phyloP scores from a whole-genome alignment of 2,888 invertebrate species.

The Patella pellucida region DNA sequence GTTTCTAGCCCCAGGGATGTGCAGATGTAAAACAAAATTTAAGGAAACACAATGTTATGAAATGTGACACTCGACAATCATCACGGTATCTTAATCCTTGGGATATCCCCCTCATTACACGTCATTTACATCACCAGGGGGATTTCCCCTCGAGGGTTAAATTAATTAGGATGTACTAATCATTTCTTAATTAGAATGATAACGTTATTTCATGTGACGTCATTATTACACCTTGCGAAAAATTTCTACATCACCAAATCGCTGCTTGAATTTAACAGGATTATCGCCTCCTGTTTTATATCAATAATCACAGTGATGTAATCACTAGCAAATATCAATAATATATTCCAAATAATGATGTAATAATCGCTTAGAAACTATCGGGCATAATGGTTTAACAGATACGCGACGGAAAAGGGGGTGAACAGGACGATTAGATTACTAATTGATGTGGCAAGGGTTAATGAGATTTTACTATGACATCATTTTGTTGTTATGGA shows the following conservation, averaged over 20 bases:
- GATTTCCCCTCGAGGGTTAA: background rate
- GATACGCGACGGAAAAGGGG: background rate
- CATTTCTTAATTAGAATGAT: slow-evolving; percentile 1
- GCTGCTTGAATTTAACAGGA: too few relatives aligned
- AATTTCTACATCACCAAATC: background rate
- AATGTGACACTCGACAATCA: too few relatives aligned
- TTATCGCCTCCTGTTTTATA: too few relatives aligned
- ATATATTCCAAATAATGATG: background rate
- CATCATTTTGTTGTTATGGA: too few relatives aligned
- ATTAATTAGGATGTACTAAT: background rate
- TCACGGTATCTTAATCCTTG: too few relatives aligned
- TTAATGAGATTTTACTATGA: background rate
- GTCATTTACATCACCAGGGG: background rate
- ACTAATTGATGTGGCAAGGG: background rate
- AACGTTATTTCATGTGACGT: background rate
- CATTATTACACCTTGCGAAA: background rate
- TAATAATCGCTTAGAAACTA: background rate
- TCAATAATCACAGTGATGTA: too few relatives aligned
- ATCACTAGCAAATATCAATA: background rate
- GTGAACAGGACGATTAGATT: background rate
- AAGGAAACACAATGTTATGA: too few relatives aligned
- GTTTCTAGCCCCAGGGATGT: background rate
- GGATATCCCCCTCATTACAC: background rate
- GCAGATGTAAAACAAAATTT: background rate
- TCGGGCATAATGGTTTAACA: background rate